phyloP scores from a whole-genome alignment of 1,140 invertebrate species.

The Leptinotarsa texana region DNA sequence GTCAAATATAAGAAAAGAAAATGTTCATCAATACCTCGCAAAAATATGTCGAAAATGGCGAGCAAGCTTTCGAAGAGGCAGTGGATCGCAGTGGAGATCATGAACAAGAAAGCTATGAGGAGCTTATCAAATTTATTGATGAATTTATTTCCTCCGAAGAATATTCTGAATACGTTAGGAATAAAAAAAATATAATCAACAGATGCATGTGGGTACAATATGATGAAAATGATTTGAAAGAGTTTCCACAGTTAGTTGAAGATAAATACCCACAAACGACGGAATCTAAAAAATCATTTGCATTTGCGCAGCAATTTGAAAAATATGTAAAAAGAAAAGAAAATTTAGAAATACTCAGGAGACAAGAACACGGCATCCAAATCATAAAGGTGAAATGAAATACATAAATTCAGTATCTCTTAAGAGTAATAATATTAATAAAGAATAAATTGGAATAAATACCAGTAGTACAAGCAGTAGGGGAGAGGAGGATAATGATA shows the following conservation, averaged over 20 bases:
- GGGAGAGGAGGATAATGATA: too few species aligned
- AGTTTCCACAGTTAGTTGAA: neutral
- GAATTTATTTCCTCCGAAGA: constrained; percentile 39
- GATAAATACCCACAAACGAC: constrained; percentile 31
- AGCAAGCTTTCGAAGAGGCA: neutral
- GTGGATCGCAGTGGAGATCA: neutral
- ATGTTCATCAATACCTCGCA: constrained; percentile 6
- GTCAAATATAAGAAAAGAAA: neutral
- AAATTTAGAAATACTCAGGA: constrained; percentile 19
- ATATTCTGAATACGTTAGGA: constrained; percentile 28
- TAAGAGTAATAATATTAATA: too few species aligned
- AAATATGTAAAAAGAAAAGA: constrained; percentile 27
- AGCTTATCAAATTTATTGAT: constrained; percentile 35
- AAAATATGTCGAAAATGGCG: neutral
- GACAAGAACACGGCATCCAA: constrained; percentile 28
- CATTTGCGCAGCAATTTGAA: constrained; percentile 34
- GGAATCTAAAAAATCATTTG: constrained; percentile 32
- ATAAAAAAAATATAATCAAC: constrained; percentile 32
- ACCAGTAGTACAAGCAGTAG: too few species aligned
- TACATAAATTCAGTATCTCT: too few species aligned
- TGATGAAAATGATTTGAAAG: constrained; percentile 28
- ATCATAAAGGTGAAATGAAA: constrained; percentile 25
- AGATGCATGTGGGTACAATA: constrained; percentile 21
- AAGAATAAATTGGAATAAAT: too few species aligned
- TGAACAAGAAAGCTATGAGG: constrained; percentile 18